These are phyloP conservation scores for Abscondita cerata DNA, from an alignment of 2,888 invertebrate species.

Conservation along the genomic window DNA sequence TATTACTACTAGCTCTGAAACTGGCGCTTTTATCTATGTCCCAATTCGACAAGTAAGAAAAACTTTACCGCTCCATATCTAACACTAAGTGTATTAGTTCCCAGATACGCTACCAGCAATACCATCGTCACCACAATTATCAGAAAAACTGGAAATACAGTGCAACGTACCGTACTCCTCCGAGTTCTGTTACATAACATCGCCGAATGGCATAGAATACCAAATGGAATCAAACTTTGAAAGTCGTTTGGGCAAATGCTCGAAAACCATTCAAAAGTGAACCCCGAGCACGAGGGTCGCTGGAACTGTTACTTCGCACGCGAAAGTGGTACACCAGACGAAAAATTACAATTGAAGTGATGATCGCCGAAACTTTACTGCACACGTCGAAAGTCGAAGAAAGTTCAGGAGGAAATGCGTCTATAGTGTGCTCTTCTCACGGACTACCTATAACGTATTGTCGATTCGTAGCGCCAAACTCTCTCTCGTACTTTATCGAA, in stretches of 20 bases:
- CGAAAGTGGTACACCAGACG: conserved; percentile 30
- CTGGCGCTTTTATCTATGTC: neutral
- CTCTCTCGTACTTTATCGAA: conserved; percentile 19
- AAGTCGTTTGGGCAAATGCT: conserved; percentile 32
- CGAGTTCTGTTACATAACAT: conserved; percentile 31
- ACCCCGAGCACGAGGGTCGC: conserved; percentile 31
- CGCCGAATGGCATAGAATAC: conserved; percentile 35
- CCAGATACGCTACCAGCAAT: conserved; percentile 19
- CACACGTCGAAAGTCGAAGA: conserved; percentile 21
- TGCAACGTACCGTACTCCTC: conserved; percentile 37
- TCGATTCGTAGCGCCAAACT: conserved; percentile 26
- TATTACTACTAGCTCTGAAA: neutral
- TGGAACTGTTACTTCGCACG: conserved; percentile 38
- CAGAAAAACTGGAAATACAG: conserved; percentile 20
- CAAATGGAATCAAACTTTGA: conserved; percentile 10
- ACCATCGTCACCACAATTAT: conserved; percentile 17
- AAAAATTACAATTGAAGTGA: conserved; percentile 32
- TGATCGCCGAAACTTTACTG: conserved; percentile 23
- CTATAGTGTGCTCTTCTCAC: conserved; percentile 29
- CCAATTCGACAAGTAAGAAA: neutral
- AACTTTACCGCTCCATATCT: too few species aligned
- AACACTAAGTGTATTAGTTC: conserved; percentile 10
- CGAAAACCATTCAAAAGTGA: conserved; percentile 12
- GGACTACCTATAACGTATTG: conserved; percentile 32
- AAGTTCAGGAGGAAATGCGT: conserved; percentile 14